A percentile compares a stretch with the other conserved stretches of the same genome.
These are phyloP conservation scores for Augochlorella aurata DNA, from an alignment of 2,888 invertebrate genomes.

Conservation along the genomic window DNA sequence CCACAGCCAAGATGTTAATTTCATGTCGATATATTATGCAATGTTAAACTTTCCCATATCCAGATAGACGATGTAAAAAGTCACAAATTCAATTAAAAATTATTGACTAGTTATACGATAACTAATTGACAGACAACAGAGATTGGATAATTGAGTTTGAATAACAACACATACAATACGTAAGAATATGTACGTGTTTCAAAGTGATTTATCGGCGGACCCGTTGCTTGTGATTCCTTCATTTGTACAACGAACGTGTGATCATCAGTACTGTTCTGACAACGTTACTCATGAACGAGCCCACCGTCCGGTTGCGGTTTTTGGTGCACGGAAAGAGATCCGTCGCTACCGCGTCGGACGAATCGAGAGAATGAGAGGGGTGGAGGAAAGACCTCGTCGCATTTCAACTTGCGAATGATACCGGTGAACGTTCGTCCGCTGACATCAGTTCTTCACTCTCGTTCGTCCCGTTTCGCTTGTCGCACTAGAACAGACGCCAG, in stretches of 20 bases:
- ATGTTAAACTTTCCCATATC: too few species aligned
- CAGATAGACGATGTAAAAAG: too few species aligned
- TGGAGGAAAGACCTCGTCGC: constrained; percentile 26
- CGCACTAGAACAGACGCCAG: not conserved
- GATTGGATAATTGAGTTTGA: too few species aligned
- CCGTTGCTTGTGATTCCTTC: not conserved
- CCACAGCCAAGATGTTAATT: too few species aligned
- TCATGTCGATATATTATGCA: too few species aligned
- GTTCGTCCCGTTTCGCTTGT: constrained; percentile 34
- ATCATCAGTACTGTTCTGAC: constrained; percentile 17
- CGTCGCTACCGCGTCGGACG: not conserved
- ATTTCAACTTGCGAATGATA: constrained; percentile 65
- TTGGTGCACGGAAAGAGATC: constrained; percentile 53
- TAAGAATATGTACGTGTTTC: not conserved
- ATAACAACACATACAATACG: too few species aligned
- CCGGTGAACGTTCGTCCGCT: constrained; percentile 53
- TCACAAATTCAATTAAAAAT: too few species aligned
- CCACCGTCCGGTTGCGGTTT: constrained; percentile 55
- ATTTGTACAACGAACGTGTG: constrained; percentile 20
- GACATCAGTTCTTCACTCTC: constrained; percentile 55
- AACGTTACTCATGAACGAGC: constrained; percentile 64
- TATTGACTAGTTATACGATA: too few species aligned
- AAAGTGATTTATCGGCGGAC: not conserved
- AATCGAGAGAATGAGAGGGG: constrained; percentile 21
- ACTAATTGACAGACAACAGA: too few species aligned